These are phyloP conservation scores for Heterodera carotae DNA, from an alignment of 1,140 invertebrate species.

Conservation along the genomic window DNA sequence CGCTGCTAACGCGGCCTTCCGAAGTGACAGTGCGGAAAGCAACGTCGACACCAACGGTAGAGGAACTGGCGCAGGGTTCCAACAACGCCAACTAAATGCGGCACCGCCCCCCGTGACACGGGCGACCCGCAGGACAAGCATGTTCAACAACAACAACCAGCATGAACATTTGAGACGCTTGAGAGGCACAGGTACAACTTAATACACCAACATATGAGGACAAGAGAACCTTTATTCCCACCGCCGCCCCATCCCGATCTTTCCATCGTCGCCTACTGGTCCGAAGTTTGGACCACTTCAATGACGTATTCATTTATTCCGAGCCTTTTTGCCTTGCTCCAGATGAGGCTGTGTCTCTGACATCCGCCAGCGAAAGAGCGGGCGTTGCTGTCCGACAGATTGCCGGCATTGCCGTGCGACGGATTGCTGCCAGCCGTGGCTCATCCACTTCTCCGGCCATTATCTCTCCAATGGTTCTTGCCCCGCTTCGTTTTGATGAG, in stretches of 20 bases:
- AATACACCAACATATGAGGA: no score
- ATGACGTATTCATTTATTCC: no score
- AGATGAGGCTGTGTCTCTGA: not conserved
- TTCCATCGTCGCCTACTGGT: no score
- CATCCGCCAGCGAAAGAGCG: not conserved
- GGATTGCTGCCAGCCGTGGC: not conserved
- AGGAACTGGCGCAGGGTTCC: not conserved
- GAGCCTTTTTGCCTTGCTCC: no score
- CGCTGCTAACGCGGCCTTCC: constrained; percentile 8
- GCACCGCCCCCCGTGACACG: constrained; percentile 17
- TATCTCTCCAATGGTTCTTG: constrained; percentile 7
- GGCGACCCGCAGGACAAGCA: constrained; percentile 12
- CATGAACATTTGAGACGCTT: constrained; percentile 19
- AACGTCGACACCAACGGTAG: not conserved
- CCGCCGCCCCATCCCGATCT: no score
- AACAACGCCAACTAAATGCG: not conserved
- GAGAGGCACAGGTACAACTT: not conserved
- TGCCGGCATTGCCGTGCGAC: not conserved
- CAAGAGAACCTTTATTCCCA: no score
- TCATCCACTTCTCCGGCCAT: not conserved
- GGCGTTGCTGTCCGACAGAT: constrained; percentile 1
- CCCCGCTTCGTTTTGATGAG: constrained; percentile 10
- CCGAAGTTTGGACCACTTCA: no score
- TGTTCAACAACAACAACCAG: constrained; percentile 6
- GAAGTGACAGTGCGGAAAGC: not conserved